Evolutionary conservation across 2,888 invertebrate genomes (phyloP), one percentile per base, ranked within the genome.

Genomic region (Eubasilissa splendida): DNA sequence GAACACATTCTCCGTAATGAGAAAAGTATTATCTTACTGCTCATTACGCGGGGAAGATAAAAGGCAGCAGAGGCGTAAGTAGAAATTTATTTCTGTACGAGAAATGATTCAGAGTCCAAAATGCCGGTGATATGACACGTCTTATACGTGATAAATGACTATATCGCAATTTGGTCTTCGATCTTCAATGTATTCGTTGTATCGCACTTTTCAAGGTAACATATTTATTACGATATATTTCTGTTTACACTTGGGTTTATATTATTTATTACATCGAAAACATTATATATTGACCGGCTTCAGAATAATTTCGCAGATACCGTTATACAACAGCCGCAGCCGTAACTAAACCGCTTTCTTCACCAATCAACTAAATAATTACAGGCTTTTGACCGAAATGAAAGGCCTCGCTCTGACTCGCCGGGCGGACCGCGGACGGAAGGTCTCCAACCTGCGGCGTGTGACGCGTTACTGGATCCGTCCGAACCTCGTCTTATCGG

Each of bases 301-400:
- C 63, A 10, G 0, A 7, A 63, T 33, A 63, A 33, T 33, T 33
- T 63, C 12, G 63, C 33, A 2, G 63, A 31, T 12, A 63, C 42
- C n/a, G 63, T 33, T 42, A 42, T 42, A 4, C 42, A 42, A 42
- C 63, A 63, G 63, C 31, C 63, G 63, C 10, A 33, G 63, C 63
- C 42, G 12, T 9, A 68, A 68, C 58, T 22, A 53, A 54, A 53
- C 70, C 52, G 70, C 70, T 70, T 70, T 70, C 70, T 70, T 70
- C 52, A 14, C 22, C 31, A 54, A 52, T 53, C 14, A 50, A 14
- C 14, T 11, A 52, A 52, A 52, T 54, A 50, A 31, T 58, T n/a
- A 31, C 65, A 11, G 56, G 33, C 58, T 9, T 56, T 73, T 73
- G 58, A 73, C 56, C 22, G 33, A 53, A 22, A 50, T 10, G 14